phyloP scores from a whole-genome alignment of 2,113 vertebrate species.

The Epinephelus lanceolatus region DNA sequence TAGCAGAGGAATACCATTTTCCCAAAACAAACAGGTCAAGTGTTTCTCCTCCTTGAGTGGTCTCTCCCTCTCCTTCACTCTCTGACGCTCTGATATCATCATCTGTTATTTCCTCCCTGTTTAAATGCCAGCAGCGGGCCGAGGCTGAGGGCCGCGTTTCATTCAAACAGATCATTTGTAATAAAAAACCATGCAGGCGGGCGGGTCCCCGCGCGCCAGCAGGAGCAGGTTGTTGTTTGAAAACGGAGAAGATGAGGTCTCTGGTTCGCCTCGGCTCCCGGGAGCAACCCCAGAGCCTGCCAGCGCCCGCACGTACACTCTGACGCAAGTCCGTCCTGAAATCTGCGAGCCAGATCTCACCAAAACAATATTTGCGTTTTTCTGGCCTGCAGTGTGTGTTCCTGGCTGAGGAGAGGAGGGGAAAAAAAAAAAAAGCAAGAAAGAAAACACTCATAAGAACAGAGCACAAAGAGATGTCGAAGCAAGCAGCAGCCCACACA shows the following conservation, averaged over 20 bases:
- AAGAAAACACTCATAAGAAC: slow-evolving; percentile 53
- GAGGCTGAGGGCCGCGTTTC: slow-evolving; percentile 57
- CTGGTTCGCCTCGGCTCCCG: slow-evolving; percentile 41
- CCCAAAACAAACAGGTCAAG: slow-evolving; percentile 85
- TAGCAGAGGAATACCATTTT: slow-evolving; percentile 81
- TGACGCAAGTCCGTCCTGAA: slow-evolving; percentile 67
- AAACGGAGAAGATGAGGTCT: slow-evolving; percentile 62
- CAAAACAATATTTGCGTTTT: slow-evolving; percentile 77
- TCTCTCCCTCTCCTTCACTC: slow-evolving; percentile 35
- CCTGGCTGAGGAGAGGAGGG: slow-evolving; percentile 45
- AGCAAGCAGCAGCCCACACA: slow-evolving; percentile 68
- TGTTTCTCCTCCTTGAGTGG: slow-evolving; percentile 62
- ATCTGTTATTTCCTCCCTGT: slow-evolving; percentile 72
- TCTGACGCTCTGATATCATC: slow-evolving; percentile 71
- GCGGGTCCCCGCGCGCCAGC: neutral
- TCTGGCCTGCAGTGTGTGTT: slow-evolving; percentile 65
- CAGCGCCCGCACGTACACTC: slow-evolving; percentile 48
- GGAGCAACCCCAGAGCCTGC: slow-evolving; percentile 47
- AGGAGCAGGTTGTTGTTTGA: slow-evolving; percentile 56
- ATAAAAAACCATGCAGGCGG: slow-evolving; percentile 36
- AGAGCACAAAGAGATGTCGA: slow-evolving; percentile 62
- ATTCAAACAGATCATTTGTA: slow-evolving; percentile 72
- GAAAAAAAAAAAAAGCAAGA: neutral
- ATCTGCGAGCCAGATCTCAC: slow-evolving; percentile 74
- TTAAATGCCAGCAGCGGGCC: slow-evolving; percentile 77